Percentiles rank a stretch among this genome's conserved stretches.
Conservation (phyloP, 2,113 vertebrate species). For the Ictidomys tridecemlineatus region DNA sequence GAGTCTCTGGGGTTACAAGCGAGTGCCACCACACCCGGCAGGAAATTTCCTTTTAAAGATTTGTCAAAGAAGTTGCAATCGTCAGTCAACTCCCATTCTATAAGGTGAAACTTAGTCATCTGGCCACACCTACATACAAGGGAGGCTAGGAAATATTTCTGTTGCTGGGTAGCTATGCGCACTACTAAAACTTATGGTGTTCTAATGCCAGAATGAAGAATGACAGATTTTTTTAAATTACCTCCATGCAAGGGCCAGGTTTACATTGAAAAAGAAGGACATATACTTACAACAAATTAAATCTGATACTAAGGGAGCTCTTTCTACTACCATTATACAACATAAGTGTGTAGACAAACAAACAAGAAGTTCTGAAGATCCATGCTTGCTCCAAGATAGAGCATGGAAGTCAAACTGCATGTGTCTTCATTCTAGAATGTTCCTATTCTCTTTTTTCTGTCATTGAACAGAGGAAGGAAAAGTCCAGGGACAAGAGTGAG, state of each 20-base stretch:
- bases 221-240: neutral
- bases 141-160: neutral
- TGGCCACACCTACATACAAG: neutral
- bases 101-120: neutral
- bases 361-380: no score
- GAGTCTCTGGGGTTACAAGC: no score
- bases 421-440: neutral
- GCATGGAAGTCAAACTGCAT: neutral
- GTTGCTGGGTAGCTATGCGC: neutral
- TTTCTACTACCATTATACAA: fast-evolving
- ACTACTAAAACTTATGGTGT: neutral
- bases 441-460: neutral
- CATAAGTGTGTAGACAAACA: neutral
- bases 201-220: neutral
- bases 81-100: neutral
- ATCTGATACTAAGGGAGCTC: neutral
- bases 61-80: neutral
- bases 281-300: neutral
- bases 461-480: neutral
- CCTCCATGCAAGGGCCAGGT: neutral
- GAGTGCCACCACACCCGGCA: no score
- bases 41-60: neutral
- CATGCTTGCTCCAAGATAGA: neutral
- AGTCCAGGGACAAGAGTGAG: neutral
- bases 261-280: neutral